phyloP scores from a whole-genome alignment of 2,888 invertebrate species.

The Ophioninae sp. region DNA sequence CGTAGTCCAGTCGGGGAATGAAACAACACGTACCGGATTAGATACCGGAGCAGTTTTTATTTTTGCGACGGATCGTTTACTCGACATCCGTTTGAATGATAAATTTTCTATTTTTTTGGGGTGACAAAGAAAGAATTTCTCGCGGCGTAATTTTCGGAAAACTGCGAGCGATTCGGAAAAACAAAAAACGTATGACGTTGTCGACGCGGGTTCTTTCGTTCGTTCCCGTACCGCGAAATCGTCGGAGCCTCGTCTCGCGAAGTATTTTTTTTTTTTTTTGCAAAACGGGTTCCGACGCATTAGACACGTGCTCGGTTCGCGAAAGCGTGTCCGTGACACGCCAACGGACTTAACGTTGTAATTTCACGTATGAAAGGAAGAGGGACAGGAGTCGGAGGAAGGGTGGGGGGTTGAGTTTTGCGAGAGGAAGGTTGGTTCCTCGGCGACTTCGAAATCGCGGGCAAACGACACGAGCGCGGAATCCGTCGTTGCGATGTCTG shows the following conservation, averaged over 20 bases:
- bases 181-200: slow-evolving; percentile 16
- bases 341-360: slow-evolving; percentile 55
- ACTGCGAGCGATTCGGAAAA: slow-evolving; percentile 14
- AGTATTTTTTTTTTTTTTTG: slow-evolving; percentile 38
- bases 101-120: too few relatives aligned
- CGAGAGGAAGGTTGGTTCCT: slow-evolving; percentile 67
- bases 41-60: too few relatives aligned
- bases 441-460: slow-evolving; percentile 62
- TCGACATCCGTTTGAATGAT: too few relatives aligned
- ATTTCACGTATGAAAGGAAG: slow-evolving; percentile 52
- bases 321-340: slow-evolving; percentile 62
- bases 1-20: too few relatives aligned
- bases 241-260: slow-evolving; percentile 22
- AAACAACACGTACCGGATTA: too few relatives aligned
- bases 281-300: slow-evolving; percentile 59
- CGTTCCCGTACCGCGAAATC: slow-evolving; percentile 29
- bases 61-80: too few relatives aligned
- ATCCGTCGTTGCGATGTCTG: slow-evolving; percentile 46
- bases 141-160: neutral
- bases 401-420: slow-evolving; percentile 54
- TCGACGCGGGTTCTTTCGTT: slow-evolving; percentile 25
- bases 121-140: neutral
- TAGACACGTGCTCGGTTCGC: slow-evolving; percentile 60
- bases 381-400: neutral
- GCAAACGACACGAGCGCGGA: slow-evolving; percentile 52